Evolutionary conservation across 2,113 vertebrate genomes (phyloP).

Genomic region (Erythrolamprus reginae): DNA sequence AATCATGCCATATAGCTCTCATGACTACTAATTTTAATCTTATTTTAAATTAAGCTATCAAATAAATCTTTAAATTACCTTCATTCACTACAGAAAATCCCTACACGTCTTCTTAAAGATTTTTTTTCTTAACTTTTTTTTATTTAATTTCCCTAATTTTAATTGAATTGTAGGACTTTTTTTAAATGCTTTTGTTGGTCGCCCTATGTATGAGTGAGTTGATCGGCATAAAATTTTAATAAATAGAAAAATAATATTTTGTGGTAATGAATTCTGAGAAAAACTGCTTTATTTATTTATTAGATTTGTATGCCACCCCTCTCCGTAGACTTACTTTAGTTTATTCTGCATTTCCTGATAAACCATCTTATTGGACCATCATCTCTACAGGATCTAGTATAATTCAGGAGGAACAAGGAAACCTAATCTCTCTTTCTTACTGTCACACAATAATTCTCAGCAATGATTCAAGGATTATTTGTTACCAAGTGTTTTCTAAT

Average conservation of each 20-base stretch:
- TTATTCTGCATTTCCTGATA: background rate
- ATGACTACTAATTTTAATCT: background rate
- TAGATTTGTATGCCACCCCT: no score
- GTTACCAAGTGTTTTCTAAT: conserved; percentile 1
- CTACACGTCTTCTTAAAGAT: background rate
- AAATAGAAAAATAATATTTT: background rate
- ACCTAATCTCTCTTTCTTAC: conserved; percentile 3
- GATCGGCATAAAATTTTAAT: background rate
- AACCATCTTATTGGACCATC: background rate
- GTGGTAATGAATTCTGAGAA: background rate
- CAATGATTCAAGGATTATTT: conserved; percentile 16
- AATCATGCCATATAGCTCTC: background rate
- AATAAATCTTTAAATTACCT: background rate
- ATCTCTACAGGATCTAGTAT: conserved; percentile 15
- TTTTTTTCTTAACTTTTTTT: no score
- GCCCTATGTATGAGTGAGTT: no score
- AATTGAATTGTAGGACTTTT: background rate
- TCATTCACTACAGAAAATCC: background rate
- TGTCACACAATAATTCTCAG: conserved; percentile 13
- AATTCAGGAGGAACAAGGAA: conserved; percentile 12
- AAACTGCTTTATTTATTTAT: no score
- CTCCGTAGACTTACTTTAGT: conserved; percentile 8
- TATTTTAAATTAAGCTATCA: background rate
- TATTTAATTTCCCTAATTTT: background rate
- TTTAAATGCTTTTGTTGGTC: no score